phyloP scores from a whole-genome alignment of 2,888 invertebrate species.

The Calephelis perditalis region DNA sequence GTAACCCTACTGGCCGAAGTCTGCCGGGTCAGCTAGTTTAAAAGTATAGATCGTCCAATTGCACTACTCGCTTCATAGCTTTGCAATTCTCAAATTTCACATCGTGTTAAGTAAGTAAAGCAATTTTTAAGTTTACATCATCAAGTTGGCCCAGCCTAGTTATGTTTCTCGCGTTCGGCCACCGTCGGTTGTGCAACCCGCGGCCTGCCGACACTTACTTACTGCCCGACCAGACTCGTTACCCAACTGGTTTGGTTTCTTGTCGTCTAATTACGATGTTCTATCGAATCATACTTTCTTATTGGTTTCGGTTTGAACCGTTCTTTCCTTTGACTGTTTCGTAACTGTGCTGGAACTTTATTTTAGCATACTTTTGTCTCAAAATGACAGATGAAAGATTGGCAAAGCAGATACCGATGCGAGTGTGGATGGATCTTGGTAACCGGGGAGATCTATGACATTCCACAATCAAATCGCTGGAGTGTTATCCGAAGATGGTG shows the following conservation, averaged over 20 bases:
- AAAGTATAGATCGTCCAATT: too few relatives aligned
- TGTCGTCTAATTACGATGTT: conserved; percentile 66
- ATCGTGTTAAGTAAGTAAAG: conserved; percentile 73
- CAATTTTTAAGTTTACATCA: conserved; percentile 78
- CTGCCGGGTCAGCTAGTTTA: too few relatives aligned
- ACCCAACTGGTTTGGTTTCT: conserved; percentile 69
- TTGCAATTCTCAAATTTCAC: conserved; percentile 61
- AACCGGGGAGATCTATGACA: too few relatives aligned
- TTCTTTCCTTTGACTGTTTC: conserved; percentile 7
- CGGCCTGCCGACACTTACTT: conserved; percentile 72
- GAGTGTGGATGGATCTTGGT: too few relatives aligned
- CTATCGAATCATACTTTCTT: conserved; percentile 47
- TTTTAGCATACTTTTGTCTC: too few relatives aligned
- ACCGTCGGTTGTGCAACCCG: conserved; percentile 69
- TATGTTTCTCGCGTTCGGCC: conserved; percentile 76
- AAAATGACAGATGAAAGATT: too few relatives aligned
- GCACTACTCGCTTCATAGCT: conserved; percentile 37
- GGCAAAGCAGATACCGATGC: too few relatives aligned
- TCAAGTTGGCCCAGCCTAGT: conserved; percentile 66
- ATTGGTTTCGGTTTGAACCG: conserved; percentile 13
- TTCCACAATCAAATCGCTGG: too few relatives aligned
- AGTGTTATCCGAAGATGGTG: too few relatives aligned
- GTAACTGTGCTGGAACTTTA: background rate
- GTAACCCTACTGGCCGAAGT: too few relatives aligned
- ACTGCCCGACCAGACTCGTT: conserved; percentile 66